phyloP scores from a whole-genome alignment of 35 echinoderm and acorn worm species.

The Strongylocentrotus purpuratus region DNA sequence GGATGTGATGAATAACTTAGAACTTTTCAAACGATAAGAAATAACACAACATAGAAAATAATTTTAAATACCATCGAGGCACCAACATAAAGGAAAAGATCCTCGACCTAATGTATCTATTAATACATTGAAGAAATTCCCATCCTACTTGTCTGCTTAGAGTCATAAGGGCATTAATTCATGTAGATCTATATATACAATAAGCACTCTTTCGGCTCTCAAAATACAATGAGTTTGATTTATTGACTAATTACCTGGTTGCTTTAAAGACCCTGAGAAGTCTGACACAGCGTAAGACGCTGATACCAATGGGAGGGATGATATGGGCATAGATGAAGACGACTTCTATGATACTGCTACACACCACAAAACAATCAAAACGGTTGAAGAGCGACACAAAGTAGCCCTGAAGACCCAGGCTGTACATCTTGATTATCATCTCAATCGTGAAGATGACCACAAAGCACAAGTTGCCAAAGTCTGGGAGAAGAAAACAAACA shows the following conservation, averaged over 20 bases:
- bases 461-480: slow-evolving; percentile 87
- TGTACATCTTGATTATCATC: slow-evolving; percentile 99
- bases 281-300: slow-evolving; percentile 96
- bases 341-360: slow-evolving; percentile 95
- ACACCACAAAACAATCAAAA: slow-evolving; percentile 94
- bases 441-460: slow-evolving; percentile 95
- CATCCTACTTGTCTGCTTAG: too few relatives aligned
- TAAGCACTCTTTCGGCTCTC: too few relatives aligned
- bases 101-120: too few relatives aligned
- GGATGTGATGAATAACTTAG: too few relatives aligned
- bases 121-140: too few relatives aligned
- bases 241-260: slow-evolving; percentile 67
- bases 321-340: slow-evolving; percentile 82
- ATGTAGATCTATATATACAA: too few relatives aligned
- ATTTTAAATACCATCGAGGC: too few relatives aligned
- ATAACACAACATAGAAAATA: too few relatives aligned
- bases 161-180: too few relatives aligned
- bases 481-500: slow-evolving; percentile 56
- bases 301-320: slow-evolving; percentile 91
- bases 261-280: slow-evolving; percentile 97
- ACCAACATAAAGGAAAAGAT: too few relatives aligned
- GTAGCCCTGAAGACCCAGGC: slow-evolving; percentile 94
- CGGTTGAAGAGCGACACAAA: slow-evolving; percentile 99
- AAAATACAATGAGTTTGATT: background rate
- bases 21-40: too few relatives aligned